phyloP scores from a whole-genome alignment of 2,888 invertebrate species.

The Oeneis ivallda region DNA sequence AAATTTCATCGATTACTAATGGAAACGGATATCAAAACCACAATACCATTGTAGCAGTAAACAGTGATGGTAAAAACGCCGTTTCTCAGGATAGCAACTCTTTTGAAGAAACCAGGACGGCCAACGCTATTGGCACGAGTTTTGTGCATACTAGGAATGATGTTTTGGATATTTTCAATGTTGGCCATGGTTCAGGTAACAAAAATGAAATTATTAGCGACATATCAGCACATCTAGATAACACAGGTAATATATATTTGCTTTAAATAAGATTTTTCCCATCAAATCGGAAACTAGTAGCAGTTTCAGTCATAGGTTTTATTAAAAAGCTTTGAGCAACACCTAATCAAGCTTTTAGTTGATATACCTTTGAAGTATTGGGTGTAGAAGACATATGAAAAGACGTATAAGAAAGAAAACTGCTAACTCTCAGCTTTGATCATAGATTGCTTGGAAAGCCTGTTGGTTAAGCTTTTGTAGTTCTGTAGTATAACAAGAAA shows the following conservation, averaged over 20 bases:
- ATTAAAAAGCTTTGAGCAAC: not conserved
- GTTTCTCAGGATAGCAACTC: not conserved
- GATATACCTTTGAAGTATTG: not conserved
- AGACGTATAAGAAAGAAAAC: no score
- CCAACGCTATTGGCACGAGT: not conserved
- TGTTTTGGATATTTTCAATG: not conserved
- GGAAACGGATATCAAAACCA: not conserved
- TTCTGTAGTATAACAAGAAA: no score
- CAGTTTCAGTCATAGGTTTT: not conserved
- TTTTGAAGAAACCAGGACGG: no score
- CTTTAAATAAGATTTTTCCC: not conserved
- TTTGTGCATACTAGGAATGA: not conserved
- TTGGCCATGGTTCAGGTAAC: not conserved
- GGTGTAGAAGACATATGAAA: not conserved
- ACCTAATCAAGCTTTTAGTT: not conserved
- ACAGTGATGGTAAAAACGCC: not conserved
- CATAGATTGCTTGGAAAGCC: no score
- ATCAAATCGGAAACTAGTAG: not conserved
- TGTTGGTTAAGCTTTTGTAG: no score
- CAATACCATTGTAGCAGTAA: not conserved
- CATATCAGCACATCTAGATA: not conserved
- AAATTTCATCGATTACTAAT: not conserved
- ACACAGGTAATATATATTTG: not conserved
- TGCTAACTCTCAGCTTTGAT: no score
- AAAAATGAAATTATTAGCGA: not conserved